Evolutionary conservation across 2,888 invertebrate genomes (phyloP).

Genomic region (Xestia sexstrigata): DNA sequence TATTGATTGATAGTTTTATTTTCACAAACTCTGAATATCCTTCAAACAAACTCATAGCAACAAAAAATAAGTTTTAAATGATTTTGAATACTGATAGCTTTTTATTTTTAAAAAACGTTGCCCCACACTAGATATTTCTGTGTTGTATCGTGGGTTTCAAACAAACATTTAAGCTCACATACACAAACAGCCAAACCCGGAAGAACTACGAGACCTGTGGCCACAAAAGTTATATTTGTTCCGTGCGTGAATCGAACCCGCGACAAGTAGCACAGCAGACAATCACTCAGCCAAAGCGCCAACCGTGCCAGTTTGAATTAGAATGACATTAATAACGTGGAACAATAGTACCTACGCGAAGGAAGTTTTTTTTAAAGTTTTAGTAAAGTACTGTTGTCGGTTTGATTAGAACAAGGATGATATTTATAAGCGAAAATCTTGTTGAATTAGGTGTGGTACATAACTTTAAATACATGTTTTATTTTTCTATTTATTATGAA

Average conservation of each 20-base stretch:
- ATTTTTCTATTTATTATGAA: neutral
- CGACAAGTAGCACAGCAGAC: neutral
- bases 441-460: neutral
- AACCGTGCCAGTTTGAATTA: neutral
- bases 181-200: neutral
- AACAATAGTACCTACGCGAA: neutral
- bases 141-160: neutral
- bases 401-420: neutral
- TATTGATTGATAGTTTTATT: conserved; percentile 28
- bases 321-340: neutral
- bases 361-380: neutral
- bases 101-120: neutral
- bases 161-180: neutral
- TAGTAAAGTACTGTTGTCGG: neutral
- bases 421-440: neutral
- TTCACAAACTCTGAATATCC: conserved; percentile 9
- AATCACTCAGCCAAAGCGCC: neutral
- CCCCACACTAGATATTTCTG: neutral
- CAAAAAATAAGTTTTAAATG: neutral
- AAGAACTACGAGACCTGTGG: neutral
- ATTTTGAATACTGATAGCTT: neutral
- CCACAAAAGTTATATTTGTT: neutral
- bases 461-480: neutral
- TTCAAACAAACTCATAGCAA: neutral
- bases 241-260: neutral